Percentiles rank a stretch among this genome's conserved stretches.
Conservation (phyloP, 2,797 vertebrate genomes). For the Coregonus suidteri region DNA sequence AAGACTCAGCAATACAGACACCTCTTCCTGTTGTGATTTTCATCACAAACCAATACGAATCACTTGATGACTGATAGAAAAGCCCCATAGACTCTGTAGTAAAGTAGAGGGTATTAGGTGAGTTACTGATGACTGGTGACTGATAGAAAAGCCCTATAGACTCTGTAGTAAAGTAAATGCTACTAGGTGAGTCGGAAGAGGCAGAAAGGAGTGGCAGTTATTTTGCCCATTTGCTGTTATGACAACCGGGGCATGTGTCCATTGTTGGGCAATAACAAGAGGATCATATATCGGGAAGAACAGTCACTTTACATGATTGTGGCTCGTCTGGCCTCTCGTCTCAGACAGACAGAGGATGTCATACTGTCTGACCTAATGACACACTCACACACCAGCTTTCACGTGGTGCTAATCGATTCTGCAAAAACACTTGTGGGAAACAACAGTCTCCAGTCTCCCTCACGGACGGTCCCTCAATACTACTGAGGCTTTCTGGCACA, state of each 20-base stretch:
- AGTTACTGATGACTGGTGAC: too few species aligned
- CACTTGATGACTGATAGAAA: not conserved
- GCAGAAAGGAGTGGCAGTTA: not conserved
- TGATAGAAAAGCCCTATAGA: not conserved
- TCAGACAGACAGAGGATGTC: not conserved
- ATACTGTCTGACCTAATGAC: constrained; percentile 31
- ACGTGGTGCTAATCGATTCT: constrained; percentile 29
- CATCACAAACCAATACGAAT: not conserved
- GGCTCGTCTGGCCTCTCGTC: constrained; percentile 1
- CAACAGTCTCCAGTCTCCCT: not conserved
- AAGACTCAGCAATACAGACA: not conserved
- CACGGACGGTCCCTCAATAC: constrained; percentile 15
- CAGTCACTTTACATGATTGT: not conserved
- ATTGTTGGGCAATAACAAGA: constrained; percentile 25
- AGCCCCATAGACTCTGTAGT: too few species aligned
- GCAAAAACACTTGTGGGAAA: constrained; percentile 4
- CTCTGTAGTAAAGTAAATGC: not conserved
- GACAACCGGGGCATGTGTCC: constrained; percentile 7
- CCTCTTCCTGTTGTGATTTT: not conserved
- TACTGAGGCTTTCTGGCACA: constrained; percentile 32
- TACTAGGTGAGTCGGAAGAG: not conserved
- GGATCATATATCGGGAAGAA: constrained; percentile 39
- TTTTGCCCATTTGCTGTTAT: not conserved
- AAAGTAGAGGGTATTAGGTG: too few species aligned
- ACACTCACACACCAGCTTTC: constrained; percentile 23